Evolutionary conservation across 2,113 vertebrate species (phyloP).

Genomic region (Protobothrops mucrosquamatus): DNA sequence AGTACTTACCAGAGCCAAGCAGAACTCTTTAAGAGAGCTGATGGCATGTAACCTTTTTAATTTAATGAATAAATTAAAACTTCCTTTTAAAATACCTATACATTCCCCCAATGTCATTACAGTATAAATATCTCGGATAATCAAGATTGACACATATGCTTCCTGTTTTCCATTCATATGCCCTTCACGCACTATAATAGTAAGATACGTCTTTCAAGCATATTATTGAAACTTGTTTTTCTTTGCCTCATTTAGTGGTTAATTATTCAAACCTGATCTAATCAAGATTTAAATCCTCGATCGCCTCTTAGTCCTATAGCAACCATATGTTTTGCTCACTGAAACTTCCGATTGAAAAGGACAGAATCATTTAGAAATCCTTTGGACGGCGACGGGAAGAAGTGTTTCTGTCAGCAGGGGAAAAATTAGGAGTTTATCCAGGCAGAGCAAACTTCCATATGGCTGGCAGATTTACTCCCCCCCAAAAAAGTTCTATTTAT

Average conservation of each 20-base stretch:
- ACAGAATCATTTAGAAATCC: background rate
- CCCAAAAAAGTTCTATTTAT: background rate
- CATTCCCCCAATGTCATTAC: background rate
- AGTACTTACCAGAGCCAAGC: background rate
- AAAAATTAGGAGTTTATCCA: background rate
- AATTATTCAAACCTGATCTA: conserved; percentile 20
- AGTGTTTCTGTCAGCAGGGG: background rate
- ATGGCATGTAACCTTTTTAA: background rate
- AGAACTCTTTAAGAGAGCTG: background rate
- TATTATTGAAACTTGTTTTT: background rate
- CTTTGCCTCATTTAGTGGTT: conserved; percentile 1
- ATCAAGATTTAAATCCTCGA: conserved; percentile 6
- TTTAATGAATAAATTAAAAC: background rate
- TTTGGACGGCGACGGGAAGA: background rate
- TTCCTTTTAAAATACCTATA: background rate
- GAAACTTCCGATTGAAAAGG: background rate
- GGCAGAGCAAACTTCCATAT: background rate
- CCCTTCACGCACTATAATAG: background rate
- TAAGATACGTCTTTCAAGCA: background rate
- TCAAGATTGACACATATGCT: background rate
- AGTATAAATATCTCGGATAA: background rate
- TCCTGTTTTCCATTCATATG: background rate
- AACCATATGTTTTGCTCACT: background rate
- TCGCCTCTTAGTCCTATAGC: background rate
- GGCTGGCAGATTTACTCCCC: background rate